Evolutionary conservation across 2,888 invertebrate genomes (phyloP), one percentile per base, ranked within the genome.

Genomic region (Pristionchus maxplancki): DNA sequence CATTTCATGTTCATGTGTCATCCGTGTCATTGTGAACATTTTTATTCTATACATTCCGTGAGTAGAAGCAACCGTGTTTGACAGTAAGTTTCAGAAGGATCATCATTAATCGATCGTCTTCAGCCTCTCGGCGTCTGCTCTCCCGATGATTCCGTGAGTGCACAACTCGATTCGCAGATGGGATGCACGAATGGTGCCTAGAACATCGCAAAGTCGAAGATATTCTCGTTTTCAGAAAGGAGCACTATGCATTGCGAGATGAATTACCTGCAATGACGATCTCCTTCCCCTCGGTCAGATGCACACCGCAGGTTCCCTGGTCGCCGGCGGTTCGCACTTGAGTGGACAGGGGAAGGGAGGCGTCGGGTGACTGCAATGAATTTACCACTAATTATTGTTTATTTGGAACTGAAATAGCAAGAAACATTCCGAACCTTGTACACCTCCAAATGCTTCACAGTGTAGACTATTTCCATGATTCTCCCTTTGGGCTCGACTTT

Each of bases 301-400:
- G 17, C 1, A 74, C 71, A 24, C 71, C 71, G 37, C 71, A 74
- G 5, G 40, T 74, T 74, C 71, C 71, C 20, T 37, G 71, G 40
- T 74, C 71, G 24, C 71, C 71, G 9, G 40, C 71, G 20, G 71
- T 74, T 40, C 71, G 24, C n/a, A 74, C 40, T 74, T 74, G 37
- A 0, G 71, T 37, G 40, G 71, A 9, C 2, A 40, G 40, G 11
- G 20, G 1, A 3, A 24, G 20, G 1, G 40, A 9, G 1, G 17
- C 40, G 6, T 24, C n/a, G 1, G 40, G 71, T 5, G 24, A 20
- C 71, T 74, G 71, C 37, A 24, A 74, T 13, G 11, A 1, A 24
- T 5, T 11, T 24, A 9, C n/a, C n/a, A n/a, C n/a, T n/a, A n/a
- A n/a, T n/a, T n/a, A n/a, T n/a, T n/a, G n/a, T n/a, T n/a, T n/a